These are phyloP conservation scores for Brachynemurus nebulosus DNA, from an alignment of 2,888 invertebrate genomes.

Conservation along the genomic window DNA sequence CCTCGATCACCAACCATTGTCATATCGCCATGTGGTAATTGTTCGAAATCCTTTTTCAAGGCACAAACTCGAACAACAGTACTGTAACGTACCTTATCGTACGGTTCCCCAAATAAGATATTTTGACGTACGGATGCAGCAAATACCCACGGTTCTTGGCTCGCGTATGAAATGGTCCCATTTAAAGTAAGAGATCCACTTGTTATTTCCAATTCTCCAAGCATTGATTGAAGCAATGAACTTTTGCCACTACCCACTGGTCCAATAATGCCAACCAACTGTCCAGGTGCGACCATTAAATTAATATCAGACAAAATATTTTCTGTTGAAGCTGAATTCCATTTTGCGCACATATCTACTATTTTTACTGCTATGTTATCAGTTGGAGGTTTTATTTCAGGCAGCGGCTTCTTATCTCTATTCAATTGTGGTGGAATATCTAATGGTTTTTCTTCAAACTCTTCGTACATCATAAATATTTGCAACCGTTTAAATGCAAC, in stretches of 20 bases:
- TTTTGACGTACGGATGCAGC: constrained; percentile 67
- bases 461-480: constrained; percentile 28
- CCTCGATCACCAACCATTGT: constrained; percentile 46
- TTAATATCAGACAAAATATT: constrained; percentile 25
- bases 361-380: constrained; percentile 13
- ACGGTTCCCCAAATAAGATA: constrained; percentile 66
- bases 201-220: constrained; percentile 43
- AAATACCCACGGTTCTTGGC: constrained; percentile 79
- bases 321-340: constrained; percentile 26
- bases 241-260: constrained; percentile 49
- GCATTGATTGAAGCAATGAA: constrained; percentile 49
- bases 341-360: constrained; percentile 27
- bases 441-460: constrained; percentile 19
- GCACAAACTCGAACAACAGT: constrained; percentile 32
- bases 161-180: constrained; percentile 57
- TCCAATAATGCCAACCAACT: constrained; percentile 39
- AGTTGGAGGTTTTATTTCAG: constrained; percentile 5
- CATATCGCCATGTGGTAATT: constrained; percentile 39
- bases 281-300: constrained; percentile 23
- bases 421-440: neutral
- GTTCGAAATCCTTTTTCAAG: constrained; percentile 35
- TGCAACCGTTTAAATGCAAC: constrained; percentile 33
- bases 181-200: constrained; percentile 47
- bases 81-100: constrained; percentile 42
- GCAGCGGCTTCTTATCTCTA: constrained; percentile 3